Evolutionary conservation across 2,888 invertebrate genomes (phyloP).

Genomic region (Agrotis clavis): DNA sequence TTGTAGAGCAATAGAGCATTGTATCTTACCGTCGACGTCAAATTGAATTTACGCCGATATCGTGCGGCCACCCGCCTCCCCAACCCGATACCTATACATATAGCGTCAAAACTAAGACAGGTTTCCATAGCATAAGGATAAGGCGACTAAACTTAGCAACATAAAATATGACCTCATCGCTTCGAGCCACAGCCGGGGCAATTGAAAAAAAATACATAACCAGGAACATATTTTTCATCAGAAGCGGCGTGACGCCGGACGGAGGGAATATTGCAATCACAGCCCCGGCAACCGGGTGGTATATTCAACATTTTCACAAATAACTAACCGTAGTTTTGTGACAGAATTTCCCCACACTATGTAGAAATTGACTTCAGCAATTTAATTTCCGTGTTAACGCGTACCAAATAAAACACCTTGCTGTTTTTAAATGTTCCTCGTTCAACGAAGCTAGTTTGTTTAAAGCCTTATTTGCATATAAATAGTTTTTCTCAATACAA

Average conservation of each 20-base stretch:
- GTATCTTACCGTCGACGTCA: conserved; percentile 26
- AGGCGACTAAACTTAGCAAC: conserved; percentile 50
- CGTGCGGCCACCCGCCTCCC: conserved; percentile 1
- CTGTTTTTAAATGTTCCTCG: conserved; percentile 26
- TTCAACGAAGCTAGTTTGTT: conserved; percentile 17
- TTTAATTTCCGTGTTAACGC: conserved; percentile 38
- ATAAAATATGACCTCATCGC: conserved; percentile 70
- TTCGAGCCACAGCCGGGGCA: conserved; percentile 60
- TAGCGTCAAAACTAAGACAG: conserved; percentile 13
- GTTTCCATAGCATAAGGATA: conserved; percentile 9
- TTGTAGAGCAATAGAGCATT: neutral
- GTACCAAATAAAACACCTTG: conserved; percentile 7
- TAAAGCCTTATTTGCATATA: conserved; percentile 46
- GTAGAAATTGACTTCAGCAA: conserved; percentile 38
- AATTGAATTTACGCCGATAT: conserved; percentile 51
- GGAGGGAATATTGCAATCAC: conserved; percentile 79
- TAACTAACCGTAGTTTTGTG: conserved; percentile 63
- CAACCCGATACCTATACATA: conserved; percentile 7
- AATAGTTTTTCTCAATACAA: conserved; percentile 48
- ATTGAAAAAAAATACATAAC: conserved; percentile 68
- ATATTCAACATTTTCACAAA: conserved; percentile 69
- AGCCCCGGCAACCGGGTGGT: conserved; percentile 61
- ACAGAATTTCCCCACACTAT: conserved; percentile 32
- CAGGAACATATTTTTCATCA: conserved; percentile 80
- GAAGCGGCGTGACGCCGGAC: conserved; percentile 70